Base-by-base conservation (phyloP, 2,888 invertebrate species). In the Euproctis similis region DNA sequence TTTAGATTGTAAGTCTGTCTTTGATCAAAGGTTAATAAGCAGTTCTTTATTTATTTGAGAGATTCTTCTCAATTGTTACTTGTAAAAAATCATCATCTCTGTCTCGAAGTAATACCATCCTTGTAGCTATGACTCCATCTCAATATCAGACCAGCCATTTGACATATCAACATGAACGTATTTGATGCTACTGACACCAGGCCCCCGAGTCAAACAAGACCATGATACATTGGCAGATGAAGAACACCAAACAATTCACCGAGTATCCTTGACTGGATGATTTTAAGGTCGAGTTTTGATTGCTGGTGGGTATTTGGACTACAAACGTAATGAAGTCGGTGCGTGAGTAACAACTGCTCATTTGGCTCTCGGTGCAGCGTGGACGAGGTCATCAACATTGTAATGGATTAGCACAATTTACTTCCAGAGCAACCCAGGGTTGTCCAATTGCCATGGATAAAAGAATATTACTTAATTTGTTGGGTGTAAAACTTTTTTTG, bases 321-420 rank as follows among this genome's bases (percentile, higher is more conserved):
- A n/a, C n/a, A n/a, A n/a, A n/a, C n/a, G n/a, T n/a, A n/a, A 23
- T 16, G 34, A 41, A 39, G 27, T 35, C 49, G 41, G 59, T 41
- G 13, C 46, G 38, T 34, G 24, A 43, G 54, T 58, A 58, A 59
- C 59, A 51, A 59, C 50, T 46, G 58, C 58, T 67, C 69, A 66
- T 67, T 67, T 69, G 59, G 62, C 54, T 48, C 44, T 46, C 40
- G 66, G 71, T 14, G 14, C 14, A 67, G 70, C 70, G 71, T 71
- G 64, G 62, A 28, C 44, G 63, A 63, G 72, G 73, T 73, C 73
- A 53, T 66, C 70, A 66, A 60, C 70, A 65, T 56, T 46, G 54
- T 62, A 68, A 65, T 69, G 68, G 70, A 73, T 72, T 69, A 72
- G 62, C 62, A 59, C 68, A 69, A 64, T 66, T 68, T 60, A 58